A percentile compares a stretch with the other conserved stretches of the same genome.
phyloP scores from a whole-genome alignment of 2,888 invertebrate genomes.

The Encarsia formosa region DNA sequence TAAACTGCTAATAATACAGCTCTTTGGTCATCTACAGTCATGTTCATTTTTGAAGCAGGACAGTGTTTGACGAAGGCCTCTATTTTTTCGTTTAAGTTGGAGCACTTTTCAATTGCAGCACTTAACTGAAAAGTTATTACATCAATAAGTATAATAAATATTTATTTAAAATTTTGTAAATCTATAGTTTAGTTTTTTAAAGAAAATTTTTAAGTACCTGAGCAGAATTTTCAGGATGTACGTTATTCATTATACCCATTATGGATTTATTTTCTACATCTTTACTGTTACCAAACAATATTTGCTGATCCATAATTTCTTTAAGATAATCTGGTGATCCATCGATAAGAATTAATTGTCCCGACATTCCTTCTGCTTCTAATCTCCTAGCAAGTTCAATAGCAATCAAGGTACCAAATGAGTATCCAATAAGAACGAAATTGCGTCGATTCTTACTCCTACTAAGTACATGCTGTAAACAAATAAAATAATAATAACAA shows the following conservation, averaged over 20 bases:
- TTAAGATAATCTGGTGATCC: constrained; percentile 73
- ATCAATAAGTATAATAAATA: too few relatives aligned
- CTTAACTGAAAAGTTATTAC: too few relatives aligned
- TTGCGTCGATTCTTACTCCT: constrained; percentile 41
- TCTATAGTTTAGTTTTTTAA: neutral
- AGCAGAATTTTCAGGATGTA: constrained; percentile 51
- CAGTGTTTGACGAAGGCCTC: constrained; percentile 52
- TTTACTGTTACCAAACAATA: constrained; percentile 51
- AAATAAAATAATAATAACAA: neutral
- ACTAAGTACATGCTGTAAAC: constrained; percentile 59
- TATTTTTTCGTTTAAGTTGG: constrained; percentile 59
- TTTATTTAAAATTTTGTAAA: too few relatives aligned
- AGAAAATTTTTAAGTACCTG: too few relatives aligned
- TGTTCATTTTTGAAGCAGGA: constrained; percentile 45
- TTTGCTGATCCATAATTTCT: constrained; percentile 55
- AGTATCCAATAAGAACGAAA: constrained; percentile 81
- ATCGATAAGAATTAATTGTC: constrained; percentile 71
- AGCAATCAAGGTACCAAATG: constrained; percentile 76
- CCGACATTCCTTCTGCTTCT: constrained; percentile 63
- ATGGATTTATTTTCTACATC: constrained; percentile 60
- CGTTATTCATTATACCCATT: constrained; percentile 55
- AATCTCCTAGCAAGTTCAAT: constrained; percentile 72
- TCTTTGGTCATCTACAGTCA: constrained; percentile 50
- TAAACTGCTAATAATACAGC: constrained; percentile 51
- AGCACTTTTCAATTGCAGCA: constrained; percentile 54